Evolutionary conservation across 2,113 vertebrate species (phyloP), one percentile per base, ranked within the genome.

Genomic region (Numenius arquata): DNA sequence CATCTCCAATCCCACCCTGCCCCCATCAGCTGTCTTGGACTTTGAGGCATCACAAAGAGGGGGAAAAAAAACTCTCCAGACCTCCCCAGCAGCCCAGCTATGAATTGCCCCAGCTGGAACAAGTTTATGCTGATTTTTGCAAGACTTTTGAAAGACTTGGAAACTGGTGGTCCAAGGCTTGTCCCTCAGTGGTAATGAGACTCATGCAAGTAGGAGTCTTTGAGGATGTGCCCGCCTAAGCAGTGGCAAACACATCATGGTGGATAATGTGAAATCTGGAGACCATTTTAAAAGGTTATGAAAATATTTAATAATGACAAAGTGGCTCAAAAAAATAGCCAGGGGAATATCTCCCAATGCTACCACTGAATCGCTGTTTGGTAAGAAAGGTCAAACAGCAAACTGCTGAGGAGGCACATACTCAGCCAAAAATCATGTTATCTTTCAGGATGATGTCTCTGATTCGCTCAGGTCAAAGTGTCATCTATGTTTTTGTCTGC

Each of bases 161-260:
- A 63, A 74, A 38, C 22, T 50, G n/a, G 32, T 41, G 47, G 26
- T 36, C 61, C 66, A 65, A 88, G 34, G 15, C 34, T 75, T 91
- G 47, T 18, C 11, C 18, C 26, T 82, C 25, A 1, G 0, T 38
- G 19, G 6, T 38, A 58, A 66, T 15, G 48, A 83, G 43, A 55
- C 36, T 61, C 15, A 4, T 32, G 16, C 25, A 59, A 30, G 25
- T 5, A 61, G 50, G 23, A 82, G 29, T 26, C 63, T 78, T 87
- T 71, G 40, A 85, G 40, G 45, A 48, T 0, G 2, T 22, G 22
- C 32, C 32, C 20, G 68, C 6, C 0, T 2, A 62, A 66, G 8
- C 34, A 70, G 34, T 25, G 88, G 21, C 63, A 78, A 91, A 93
- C 34, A 52, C 16, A 53, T 45, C 13, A 13, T 26, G 19, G 40